Conservation (phyloP, 2,888 invertebrate species). For the Scaptomyza tumidula region DNA sequence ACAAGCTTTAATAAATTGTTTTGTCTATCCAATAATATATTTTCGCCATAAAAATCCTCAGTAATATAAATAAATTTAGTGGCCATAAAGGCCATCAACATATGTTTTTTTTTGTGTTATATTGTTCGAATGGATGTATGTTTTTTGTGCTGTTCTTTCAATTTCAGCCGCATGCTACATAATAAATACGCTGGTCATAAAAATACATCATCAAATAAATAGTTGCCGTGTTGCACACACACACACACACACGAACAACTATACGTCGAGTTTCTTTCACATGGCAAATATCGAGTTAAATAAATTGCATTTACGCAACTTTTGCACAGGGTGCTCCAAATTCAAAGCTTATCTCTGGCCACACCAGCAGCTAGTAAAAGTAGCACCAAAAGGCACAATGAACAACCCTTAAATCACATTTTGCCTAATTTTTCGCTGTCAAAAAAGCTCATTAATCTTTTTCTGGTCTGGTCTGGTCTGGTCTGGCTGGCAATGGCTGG, state of each 20-base stretch:
- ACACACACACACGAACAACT: conserved; percentile 56
- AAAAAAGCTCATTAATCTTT: conserved; percentile 83
- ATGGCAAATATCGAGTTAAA: conserved; percentile 70
- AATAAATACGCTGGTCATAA: conserved; percentile 72
- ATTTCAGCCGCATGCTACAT: conserved; percentile 52
- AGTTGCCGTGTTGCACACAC: conserved; percentile 74
- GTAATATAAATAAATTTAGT: conserved; percentile 47
- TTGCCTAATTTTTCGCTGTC: conserved; percentile 83
- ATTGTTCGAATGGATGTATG: background rate
- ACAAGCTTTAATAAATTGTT: conserved; percentile 13
- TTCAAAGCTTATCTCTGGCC: conserved; percentile 68
- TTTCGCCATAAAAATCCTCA: conserved; percentile 17
- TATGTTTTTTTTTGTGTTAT: conserved; percentile 30
- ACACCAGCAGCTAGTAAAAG: conserved; percentile 38
- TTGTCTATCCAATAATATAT: conserved; percentile 17
- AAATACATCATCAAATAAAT: conserved; percentile 79
- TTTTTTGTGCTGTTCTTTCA: conserved; percentile 36
- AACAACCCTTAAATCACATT: conserved; percentile 80
- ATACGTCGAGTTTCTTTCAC: conserved; percentile 34
- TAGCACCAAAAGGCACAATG: background rate
- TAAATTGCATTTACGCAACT: conserved; percentile 68
- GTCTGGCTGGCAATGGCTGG: conserved; percentile 59
- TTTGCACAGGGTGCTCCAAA: conserved; percentile 42
- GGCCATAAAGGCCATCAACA: conserved; percentile 36
- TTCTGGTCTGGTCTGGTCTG: conserved; percentile 39